Conservation (phyloP, 2,888 invertebrate species). For the Agrotis puta region DNA sequence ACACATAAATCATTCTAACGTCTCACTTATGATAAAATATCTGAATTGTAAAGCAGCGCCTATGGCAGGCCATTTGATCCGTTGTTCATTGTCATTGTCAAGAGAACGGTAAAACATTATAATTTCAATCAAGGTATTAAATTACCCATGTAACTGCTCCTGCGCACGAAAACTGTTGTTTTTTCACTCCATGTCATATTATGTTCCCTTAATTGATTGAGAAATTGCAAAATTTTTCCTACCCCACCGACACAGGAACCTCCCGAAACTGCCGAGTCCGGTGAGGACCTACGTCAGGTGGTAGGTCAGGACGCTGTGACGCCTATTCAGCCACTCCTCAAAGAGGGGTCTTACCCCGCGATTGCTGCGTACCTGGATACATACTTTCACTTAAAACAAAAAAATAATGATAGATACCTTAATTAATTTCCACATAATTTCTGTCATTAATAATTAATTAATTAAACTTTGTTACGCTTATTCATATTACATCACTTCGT, state of each 20-base stretch:
- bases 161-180: conserved; percentile 4
- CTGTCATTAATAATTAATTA: conserved; percentile 1
- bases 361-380: too few relatives aligned
- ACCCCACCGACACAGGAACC: too few relatives aligned
- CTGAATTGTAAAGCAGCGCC: conserved; percentile 18
- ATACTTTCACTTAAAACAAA: conserved; percentile 28
- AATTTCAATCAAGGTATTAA: conserved; percentile 34
- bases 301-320: too few relatives aligned
- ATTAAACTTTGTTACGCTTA: conserved; percentile 6
- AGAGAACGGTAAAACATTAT: conserved; percentile 65
- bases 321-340: too few relatives aligned
- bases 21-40: conserved; percentile 14
- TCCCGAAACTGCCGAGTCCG: too few relatives aligned
- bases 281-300: too few relatives aligned
- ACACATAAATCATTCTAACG: not conserved
- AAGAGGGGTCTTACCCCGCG: too few relatives aligned
- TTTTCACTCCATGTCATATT: not conserved
- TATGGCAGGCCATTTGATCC: conserved; percentile 32
- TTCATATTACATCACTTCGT: conserved; percentile 33
- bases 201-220: not conserved
- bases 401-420: conserved; percentile 14
- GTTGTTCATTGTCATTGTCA: conserved; percentile 70
- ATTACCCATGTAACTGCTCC: conserved; percentile 19
- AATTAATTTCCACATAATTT: conserved; percentile 14
- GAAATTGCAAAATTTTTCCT: not conserved